A percentile compares a stretch with the other conserved stretches of the same genome.
phyloP scores from a whole-genome alignment of 2,888 invertebrate genomes.

The Rhagonycha lutea region DNA sequence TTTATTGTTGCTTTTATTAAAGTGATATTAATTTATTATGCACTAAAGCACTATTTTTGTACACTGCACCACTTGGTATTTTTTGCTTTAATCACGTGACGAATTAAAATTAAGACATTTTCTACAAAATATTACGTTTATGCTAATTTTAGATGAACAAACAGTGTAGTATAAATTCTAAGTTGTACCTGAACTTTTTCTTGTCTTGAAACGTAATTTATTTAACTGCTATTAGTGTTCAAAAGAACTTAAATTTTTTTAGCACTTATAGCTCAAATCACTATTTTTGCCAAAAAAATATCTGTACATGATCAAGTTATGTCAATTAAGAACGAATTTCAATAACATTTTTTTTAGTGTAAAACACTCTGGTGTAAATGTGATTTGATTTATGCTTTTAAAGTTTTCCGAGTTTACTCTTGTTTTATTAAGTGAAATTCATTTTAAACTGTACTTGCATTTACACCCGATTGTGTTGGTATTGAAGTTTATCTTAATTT shows the following conservation, averaged over 20 bases:
- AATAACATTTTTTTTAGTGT: background rate
- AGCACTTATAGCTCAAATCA: background rate
- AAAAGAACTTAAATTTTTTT: background rate
- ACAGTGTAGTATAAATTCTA: background rate
- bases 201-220: background rate
- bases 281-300: background rate
- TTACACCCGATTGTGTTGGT: background rate
- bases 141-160: background rate
- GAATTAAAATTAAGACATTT: background rate
- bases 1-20: background rate
- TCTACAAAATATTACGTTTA: background rate
- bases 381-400: background rate
- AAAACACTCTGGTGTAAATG: background rate
- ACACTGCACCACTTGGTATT: background rate
- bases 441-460: background rate
- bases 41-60: background rate
- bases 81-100: background rate
- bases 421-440: background rate
- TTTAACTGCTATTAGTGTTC: background rate
- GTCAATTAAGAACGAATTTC: background rate
- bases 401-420: background rate
- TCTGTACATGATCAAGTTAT: background rate
- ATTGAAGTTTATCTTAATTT: background rate
- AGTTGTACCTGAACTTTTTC: background rate
- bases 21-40: conserved; percentile 1